phyloP scores from a whole-genome alignment of 2,797 vertebrate species.

The Myotis daubentonii region DNA sequence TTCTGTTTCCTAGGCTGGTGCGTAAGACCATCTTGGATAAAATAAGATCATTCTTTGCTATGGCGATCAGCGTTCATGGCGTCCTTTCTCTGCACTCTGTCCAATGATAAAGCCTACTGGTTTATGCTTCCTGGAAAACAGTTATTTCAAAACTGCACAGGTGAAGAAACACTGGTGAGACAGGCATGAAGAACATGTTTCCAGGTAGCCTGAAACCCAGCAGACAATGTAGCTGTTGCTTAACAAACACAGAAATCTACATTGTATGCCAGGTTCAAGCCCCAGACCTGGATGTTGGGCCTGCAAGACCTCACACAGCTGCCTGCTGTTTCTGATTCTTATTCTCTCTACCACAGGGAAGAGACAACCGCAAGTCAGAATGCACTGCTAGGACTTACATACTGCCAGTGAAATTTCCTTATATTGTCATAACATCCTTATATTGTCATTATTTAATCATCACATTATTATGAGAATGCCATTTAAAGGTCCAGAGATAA shows the following conservation, averaged over 20 bases:
- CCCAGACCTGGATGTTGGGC: slow-evolving; percentile 87
- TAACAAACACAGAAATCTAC: slow-evolving; percentile 99
- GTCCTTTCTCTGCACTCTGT: neutral
- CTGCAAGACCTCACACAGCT: neutral
- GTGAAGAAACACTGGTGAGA: slow-evolving; percentile 25
- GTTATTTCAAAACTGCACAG: slow-evolving; percentile 18
- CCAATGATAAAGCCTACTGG: neutral
- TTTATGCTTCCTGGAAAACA: slow-evolving; percentile 15
- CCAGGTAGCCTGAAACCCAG: slow-evolving; percentile 99
- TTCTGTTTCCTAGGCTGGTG: neutral
- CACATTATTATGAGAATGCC: slow-evolving; percentile 3
- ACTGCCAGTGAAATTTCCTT: slow-evolving; percentile 28
- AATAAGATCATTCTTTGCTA: slow-evolving; percentile 27
- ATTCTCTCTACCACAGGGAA: neutral
- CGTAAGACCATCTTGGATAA: neutral
- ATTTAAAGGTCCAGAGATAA: slow-evolving; percentile 23
- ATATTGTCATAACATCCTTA: neutral
- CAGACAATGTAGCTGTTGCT: slow-evolving; percentile 99
- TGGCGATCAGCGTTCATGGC: neutral
- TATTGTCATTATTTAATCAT: slow-evolving; percentile 11
- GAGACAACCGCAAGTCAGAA: neutral
- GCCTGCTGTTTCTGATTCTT: neutral
- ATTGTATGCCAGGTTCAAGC: slow-evolving; percentile 99
- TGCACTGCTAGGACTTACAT: neutral
- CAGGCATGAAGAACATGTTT: slow-evolving; percentile 78